Evolutionary conservation across 2,888 invertebrate genomes (phyloP).

Genomic region (Ariolimax columbianus): DNA sequence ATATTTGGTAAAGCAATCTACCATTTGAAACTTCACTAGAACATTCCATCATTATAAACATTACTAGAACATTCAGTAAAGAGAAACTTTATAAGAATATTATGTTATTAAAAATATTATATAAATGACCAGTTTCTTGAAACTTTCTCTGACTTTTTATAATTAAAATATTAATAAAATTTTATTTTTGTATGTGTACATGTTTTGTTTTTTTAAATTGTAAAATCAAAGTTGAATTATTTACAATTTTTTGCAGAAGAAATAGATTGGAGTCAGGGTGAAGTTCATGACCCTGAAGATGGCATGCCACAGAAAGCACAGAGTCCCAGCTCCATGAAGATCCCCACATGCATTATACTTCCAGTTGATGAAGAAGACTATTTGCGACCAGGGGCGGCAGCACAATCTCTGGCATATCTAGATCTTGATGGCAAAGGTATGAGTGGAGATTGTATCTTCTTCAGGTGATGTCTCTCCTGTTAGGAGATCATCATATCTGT

Average conservation of each 20-base stretch:
- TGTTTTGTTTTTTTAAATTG: background rate
- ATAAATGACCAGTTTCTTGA: too few species aligned
- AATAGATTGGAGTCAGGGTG: background rate
- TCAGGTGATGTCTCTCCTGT: background rate
- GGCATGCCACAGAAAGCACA: background rate
- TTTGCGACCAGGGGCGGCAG: constrained; percentile 91
- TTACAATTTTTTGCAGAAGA: background rate
- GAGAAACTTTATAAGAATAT: too few species aligned
- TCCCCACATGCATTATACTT: constrained; percentile 76
- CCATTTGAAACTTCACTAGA: too few species aligned
- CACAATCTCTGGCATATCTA: constrained; percentile 86
- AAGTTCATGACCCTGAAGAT: too few species aligned
- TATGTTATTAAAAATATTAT: too few species aligned
- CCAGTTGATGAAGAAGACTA: constrained; percentile 98
- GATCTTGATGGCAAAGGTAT: constrained; percentile 86
- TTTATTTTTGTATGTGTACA: too few species aligned
- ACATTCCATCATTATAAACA: too few species aligned
- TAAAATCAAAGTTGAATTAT: too few species aligned
- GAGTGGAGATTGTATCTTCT: background rate
- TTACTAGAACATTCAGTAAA: too few species aligned
- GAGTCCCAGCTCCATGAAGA: constrained; percentile 28
- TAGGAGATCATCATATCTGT: background rate
- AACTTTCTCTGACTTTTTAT: too few species aligned
- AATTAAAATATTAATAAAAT: too few species aligned
- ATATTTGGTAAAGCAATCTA: too few species aligned